Evolutionary conservation across 2,888 invertebrate genomes (phyloP).

Genomic region (Galerucella calmariensis): DNA sequence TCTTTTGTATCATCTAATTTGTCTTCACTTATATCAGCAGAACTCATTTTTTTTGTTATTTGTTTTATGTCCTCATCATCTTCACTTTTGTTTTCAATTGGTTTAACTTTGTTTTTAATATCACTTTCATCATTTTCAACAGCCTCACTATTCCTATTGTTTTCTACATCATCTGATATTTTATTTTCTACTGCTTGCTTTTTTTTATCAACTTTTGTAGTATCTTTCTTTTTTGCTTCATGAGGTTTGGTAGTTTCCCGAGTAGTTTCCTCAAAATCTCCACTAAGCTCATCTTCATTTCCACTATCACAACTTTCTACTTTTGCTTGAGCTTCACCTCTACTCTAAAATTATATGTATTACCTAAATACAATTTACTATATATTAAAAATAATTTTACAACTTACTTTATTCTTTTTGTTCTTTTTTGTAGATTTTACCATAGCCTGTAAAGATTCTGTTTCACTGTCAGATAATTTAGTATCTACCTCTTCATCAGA

Average conservation of each 20-base stretch:
- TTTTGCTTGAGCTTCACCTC: background rate
- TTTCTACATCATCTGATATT: slow-evolving; percentile 13
- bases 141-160: slow-evolving; percentile 27
- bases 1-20: slow-evolving; percentile 60
- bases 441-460: background rate
- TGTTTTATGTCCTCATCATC: slow-evolving; percentile 33
- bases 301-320: background rate
- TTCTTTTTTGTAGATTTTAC: slow-evolving; percentile 10
- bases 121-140: slow-evolving; percentile 37
- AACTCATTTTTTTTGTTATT: slow-evolving; percentile 40
- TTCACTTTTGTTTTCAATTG: slow-evolving; percentile 26
- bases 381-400: background rate
- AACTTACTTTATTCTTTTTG: slow-evolving; percentile 15
- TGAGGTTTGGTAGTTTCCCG: no score
- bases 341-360: background rate
- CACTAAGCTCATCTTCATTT: slow-evolving; percentile 48
- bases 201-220: slow-evolving; percentile 19
- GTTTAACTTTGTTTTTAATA: slow-evolving; percentile 1
- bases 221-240: slow-evolving; percentile 28
- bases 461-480: slow-evolving; percentile 3
- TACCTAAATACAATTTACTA: background rate
- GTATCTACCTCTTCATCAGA: background rate
- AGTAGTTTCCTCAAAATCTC: slow-evolving; percentile 59
- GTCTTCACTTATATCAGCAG: slow-evolving; percentile 40
- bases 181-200: background rate